Evolutionary conservation across 1,140 invertebrate species (phyloP).

Genomic region (Liolophura sinensis): DNA sequence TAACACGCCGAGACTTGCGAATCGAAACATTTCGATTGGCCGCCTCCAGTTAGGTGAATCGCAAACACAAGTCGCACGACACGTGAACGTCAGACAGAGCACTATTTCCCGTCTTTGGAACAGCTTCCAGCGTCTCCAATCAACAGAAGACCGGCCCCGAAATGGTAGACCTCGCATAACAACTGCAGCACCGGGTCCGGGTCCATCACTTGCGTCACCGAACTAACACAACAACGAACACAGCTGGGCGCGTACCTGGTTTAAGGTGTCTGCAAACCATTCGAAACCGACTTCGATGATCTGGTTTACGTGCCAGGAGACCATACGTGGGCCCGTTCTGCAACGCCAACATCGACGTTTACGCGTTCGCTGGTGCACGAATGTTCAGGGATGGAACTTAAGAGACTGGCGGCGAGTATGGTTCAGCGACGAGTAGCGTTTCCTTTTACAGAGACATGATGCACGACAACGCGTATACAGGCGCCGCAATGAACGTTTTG

Average conservation of each 20-base stretch:
- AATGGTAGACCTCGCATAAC: conserved; percentile 7
- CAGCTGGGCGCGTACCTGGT: neutral
- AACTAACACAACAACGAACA: neutral
- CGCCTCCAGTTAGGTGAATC: neutral
- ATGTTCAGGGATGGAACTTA: conserved; percentile 1
- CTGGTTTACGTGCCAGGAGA: conserved; percentile 4
- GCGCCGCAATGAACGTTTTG: conserved; percentile 16
- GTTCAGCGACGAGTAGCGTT: conserved; percentile 15
- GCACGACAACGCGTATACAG: conserved; percentile 17
- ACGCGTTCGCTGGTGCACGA: conserved; percentile 3
- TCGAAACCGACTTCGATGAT: conserved; percentile 5
- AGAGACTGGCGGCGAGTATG: conserved; percentile 2
- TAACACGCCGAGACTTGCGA: conserved; percentile 1
- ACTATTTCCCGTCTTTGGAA: neutral
- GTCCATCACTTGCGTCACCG: too few species aligned
- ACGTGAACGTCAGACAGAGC: conserved; percentile 2
- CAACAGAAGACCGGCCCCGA: too few species aligned
- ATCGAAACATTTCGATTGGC: neutral
- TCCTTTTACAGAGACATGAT: conserved; percentile 11
- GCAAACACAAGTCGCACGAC: neutral
- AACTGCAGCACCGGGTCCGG: conserved; percentile 1
- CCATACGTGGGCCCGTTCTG: conserved; percentile 1
- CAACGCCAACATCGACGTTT: conserved; percentile 5
- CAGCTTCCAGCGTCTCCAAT: too few species aligned
- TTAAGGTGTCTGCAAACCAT: conserved; percentile 7